Evolutionary conservation across 2,797 vertebrate species (phyloP).

Genomic region (Anolis apletophallus): DNA sequence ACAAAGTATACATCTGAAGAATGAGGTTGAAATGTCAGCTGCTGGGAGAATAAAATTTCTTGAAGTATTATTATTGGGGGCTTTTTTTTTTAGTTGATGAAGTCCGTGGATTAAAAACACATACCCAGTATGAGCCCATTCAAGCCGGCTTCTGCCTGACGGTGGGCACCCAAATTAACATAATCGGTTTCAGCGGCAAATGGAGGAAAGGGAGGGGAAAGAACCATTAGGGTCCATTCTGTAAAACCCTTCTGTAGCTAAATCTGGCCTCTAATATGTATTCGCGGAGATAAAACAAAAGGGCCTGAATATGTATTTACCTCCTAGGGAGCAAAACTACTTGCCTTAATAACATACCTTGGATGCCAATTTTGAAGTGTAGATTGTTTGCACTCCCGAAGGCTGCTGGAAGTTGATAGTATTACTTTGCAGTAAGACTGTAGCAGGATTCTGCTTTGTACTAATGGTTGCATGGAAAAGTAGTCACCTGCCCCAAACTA

Average conservation of each 20-base stretch:
- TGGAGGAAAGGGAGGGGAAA: background rate
- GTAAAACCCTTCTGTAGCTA: constrained; percentile 32
- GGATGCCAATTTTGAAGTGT: background rate
- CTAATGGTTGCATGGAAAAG: background rate
- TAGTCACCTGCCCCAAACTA: background rate
- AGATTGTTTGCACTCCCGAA: background rate
- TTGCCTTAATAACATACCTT: constrained; percentile 34
- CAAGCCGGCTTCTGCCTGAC: constrained; percentile 37
- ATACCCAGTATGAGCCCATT: constrained; percentile 2
- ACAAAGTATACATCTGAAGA: constrained; percentile 38
- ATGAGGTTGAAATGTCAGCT: constrained; percentile 57
- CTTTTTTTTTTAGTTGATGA: constrained; percentile 19
- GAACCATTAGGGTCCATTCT: constrained; percentile 23
- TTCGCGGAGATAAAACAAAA: constrained; percentile 36
- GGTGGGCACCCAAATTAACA: constrained; percentile 39
- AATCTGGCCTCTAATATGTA: background rate
- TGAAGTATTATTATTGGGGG: background rate
- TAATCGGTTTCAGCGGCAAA: constrained; percentile 17
- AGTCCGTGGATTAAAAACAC: constrained; percentile 49
- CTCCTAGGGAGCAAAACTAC: constrained; percentile 22
- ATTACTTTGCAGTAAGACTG: background rate
- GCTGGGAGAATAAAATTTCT: constrained; percentile 57
- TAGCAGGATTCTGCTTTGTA: background rate
- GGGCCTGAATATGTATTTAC: constrained; percentile 36
- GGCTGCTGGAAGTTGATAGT: background rate